Conservation (phyloP, 2,888 invertebrate species). For the Amblyteles armatorius region DNA sequence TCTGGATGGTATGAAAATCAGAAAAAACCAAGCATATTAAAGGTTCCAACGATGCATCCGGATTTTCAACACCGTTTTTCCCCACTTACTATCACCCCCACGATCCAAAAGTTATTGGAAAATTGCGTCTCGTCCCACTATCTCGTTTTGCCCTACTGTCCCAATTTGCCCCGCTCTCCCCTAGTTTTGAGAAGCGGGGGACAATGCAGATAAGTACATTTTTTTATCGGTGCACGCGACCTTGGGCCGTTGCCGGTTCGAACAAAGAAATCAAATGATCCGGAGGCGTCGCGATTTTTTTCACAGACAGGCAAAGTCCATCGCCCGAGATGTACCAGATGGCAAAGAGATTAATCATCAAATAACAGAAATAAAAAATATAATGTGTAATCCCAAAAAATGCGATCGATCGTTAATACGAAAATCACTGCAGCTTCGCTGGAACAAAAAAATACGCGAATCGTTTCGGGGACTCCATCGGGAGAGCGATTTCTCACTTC, state of each 20-base stretch:
- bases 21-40: too few species aligned
- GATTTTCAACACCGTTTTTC: too few species aligned
- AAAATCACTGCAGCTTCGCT: background rate
- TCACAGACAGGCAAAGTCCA: background rate
- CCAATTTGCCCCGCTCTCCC: too few species aligned
- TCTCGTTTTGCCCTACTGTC: too few species aligned
- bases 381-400: background rate
- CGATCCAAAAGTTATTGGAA: too few species aligned
- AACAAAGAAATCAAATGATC: background rate
- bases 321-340: background rate
- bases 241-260: background rate
- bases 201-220: too few species aligned
- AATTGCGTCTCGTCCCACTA: too few species aligned
- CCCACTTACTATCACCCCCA: too few species aligned
- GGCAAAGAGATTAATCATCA: background rate
- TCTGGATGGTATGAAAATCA: too few species aligned
- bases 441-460: background rate
- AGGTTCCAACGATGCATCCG: too few species aligned
- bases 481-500: constrained; percentile 25
- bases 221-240: background rate
- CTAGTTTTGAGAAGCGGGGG: too few species aligned
- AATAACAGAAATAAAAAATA: background rate
- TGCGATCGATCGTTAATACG: background rate
- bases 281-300: background rate
- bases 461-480: background rate